phyloP scores from a whole-genome alignment of 1,140 invertebrate species.

The Ruditapes philippinarum region DNA sequence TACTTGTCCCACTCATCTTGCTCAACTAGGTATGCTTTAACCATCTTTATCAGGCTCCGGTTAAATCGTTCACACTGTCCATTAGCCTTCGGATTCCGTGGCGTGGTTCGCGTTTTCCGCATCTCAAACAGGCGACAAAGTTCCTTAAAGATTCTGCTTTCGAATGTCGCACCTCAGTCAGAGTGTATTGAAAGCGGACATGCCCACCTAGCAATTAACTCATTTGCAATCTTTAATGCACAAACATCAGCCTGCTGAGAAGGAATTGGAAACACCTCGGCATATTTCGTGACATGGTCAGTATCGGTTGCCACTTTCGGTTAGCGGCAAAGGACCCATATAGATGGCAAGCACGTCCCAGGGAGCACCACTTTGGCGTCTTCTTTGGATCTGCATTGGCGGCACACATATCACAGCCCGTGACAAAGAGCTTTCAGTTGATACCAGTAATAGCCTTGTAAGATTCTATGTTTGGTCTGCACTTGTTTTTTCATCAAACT shows the following conservation, averaged over 20 bases:
- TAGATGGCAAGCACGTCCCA: neutral
- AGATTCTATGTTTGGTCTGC: neutral
- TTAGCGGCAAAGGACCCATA: neutral
- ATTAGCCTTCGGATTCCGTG: conserved; percentile 1
- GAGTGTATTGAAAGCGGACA: neutral
- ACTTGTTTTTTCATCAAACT: neutral
- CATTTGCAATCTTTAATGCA: conserved; percentile 8
- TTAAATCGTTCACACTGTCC: neutral
- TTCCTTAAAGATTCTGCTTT: neutral
- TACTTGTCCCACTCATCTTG: conserved; percentile 28
- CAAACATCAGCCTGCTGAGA: neutral
- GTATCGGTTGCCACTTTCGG: neutral
- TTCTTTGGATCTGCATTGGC: conserved; percentile 14
- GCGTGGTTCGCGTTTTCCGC: conserved; percentile 1
- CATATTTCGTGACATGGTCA: neutral
- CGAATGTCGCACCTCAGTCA: neutral
- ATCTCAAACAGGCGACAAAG: neutral
- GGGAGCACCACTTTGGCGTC: neutral
- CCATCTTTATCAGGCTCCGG: neutral
- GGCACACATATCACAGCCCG: neutral
- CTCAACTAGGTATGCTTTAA: neutral
- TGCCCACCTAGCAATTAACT: neutral
- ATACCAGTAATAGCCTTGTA: neutral
- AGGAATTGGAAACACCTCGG: neutral
- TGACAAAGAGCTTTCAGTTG: neutral